phyloP scores from a whole-genome alignment of 2,797 vertebrate species.

The Smutsia gigantea region DNA sequence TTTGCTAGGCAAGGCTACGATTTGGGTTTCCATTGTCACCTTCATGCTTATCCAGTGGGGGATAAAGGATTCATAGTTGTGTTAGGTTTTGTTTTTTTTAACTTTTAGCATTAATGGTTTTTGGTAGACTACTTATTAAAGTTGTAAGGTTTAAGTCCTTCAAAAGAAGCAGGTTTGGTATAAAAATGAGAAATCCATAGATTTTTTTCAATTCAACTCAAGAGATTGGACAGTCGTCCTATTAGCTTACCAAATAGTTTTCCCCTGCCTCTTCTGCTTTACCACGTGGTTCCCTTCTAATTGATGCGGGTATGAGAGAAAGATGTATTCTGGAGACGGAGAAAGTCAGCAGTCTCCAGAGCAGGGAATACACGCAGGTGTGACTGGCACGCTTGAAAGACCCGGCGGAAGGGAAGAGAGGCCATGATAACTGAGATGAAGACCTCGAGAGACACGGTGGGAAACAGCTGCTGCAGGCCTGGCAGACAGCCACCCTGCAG shows the following conservation, averaged over 20 bases:
- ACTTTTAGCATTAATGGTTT: neutral
- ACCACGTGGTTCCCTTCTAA: neutral
- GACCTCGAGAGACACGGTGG: neutral
- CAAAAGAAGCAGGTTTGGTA: neutral
- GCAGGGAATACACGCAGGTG: neutral
- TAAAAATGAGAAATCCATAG: neutral
- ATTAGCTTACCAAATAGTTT: neutral
- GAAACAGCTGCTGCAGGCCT: accelerated
- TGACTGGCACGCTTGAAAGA: accelerated
- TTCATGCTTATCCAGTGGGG: neutral
- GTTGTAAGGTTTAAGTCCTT: neutral
- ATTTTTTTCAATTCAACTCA: neutral
- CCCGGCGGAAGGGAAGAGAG: neutral
- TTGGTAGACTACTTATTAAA: neutral
- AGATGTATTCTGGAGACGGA: neutral
- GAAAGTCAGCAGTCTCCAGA: neutral
- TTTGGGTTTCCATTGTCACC: slow-evolving; percentile 32
- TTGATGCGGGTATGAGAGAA: neutral
- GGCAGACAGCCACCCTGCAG: no score
- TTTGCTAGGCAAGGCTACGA: neutral
- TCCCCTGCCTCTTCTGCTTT: neutral
- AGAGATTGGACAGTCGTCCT: neutral
- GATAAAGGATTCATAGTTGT: neutral
- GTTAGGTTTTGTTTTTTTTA: neutral
- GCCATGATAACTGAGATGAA: accelerated